phyloP scores from a whole-genome alignment of 2,797 vertebrate genomes.

The Siniperca undulata region DNA sequence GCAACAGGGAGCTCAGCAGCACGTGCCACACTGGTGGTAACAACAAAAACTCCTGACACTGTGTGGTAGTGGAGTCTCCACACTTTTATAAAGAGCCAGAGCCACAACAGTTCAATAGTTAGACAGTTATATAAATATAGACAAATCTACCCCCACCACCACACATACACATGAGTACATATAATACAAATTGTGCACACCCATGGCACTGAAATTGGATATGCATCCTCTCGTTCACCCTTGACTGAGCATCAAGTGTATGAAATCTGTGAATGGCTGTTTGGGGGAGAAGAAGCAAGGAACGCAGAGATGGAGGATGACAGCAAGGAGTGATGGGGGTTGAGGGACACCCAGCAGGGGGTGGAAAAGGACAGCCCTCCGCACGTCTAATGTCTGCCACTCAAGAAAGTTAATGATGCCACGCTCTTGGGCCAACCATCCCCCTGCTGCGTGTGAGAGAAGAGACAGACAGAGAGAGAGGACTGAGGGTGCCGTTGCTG shows the following conservation, averaged over 20 bases:
- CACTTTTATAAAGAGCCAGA: conserved; percentile 27
- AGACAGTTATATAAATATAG: conserved; percentile 5
- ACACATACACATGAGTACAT: background rate
- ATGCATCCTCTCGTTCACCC: conserved; percentile 56
- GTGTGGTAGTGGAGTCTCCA: conserved; percentile 24
- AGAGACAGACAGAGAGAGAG: conserved; percentile 43
- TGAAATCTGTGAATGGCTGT: conserved; percentile 61
- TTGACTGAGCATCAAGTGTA: conserved; percentile 70
- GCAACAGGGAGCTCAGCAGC: conserved; percentile 69
- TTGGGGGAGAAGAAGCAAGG: conserved; percentile 34
- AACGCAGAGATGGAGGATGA: conserved; percentile 58
- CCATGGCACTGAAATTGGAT: conserved; percentile 25
- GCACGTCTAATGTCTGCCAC: conserved; percentile 88
- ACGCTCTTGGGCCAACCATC: conserved; percentile 76
- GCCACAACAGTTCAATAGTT: conserved; percentile 30
- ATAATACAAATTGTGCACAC: conserved; percentile 14
- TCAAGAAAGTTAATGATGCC: conserved; percentile 88
- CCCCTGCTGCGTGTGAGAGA: conserved; percentile 74
- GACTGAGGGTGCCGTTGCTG: conserved; percentile 49
- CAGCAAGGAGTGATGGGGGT: conserved; percentile 78
- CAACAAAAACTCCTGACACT: conserved; percentile 54
- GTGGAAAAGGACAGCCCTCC: conserved; percentile 82
- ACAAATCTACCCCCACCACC: background rate
- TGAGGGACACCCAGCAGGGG: conserved; percentile 84
- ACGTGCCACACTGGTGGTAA: conserved; percentile 69